Evolutionary conservation across 2,113 vertebrate species (phyloP).

Genomic region (Prietella phreatophila): DNA sequence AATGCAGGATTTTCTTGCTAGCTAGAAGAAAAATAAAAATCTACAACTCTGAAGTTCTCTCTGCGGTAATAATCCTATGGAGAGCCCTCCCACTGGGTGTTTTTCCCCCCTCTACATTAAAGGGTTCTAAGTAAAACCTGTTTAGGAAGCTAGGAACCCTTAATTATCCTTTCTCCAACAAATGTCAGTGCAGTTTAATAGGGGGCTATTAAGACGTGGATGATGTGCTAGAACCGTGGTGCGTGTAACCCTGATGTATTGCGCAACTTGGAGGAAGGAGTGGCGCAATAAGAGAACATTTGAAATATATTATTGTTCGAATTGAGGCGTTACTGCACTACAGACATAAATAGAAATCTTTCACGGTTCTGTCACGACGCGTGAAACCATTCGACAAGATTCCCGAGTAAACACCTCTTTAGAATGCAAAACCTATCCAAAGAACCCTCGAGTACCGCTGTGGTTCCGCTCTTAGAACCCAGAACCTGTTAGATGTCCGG

Average conservation of each 20-base stretch:
- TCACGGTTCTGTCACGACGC: background rate
- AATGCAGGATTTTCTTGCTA: background rate
- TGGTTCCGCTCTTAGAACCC: background rate
- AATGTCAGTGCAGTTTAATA: background rate
- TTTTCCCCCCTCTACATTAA: background rate
- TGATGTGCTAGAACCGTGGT: background rate
- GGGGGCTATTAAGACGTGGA: background rate
- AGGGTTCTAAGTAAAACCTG: background rate
- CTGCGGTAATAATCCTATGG: background rate
- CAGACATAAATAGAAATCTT: background rate
- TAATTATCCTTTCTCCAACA: background rate
- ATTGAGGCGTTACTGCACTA: background rate
- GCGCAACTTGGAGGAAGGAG: background rate
- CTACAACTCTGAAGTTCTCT: background rate
- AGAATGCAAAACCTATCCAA: background rate
- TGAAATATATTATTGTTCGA: too few species aligned
- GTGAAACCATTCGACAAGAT: background rate
- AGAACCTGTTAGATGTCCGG: background rate
- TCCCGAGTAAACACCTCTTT: background rate
- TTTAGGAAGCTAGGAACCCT: background rate
- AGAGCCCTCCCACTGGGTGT: background rate
- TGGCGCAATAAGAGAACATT: background rate
- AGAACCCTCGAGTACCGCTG: background rate
- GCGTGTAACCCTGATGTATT: background rate
- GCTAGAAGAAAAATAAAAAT: background rate